Percentiles rank a stretch among this genome's conserved stretches.
phyloP scores from a whole-genome alignment of 2,113 vertebrate genomes.

The Brachionichthys hirsutus region DNA sequence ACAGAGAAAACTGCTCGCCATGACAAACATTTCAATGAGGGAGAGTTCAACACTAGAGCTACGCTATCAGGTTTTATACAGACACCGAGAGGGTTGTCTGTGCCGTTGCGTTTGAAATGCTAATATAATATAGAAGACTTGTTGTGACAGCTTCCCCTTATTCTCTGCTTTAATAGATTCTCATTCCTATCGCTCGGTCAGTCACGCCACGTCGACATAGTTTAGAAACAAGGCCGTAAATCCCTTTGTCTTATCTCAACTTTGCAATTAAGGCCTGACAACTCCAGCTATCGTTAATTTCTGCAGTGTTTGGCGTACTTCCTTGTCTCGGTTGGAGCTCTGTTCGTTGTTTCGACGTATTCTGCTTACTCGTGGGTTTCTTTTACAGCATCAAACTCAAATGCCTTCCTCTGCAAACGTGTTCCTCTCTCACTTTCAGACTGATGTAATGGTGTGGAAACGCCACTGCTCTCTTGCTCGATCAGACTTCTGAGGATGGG shows the following conservation, averaged over 20 bases:
- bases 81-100: conserved; percentile 17
- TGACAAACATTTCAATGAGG: conserved; percentile 27
- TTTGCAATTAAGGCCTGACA: conserved; percentile 24
- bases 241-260: conserved; percentile 15
- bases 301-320: conserved; percentile 21
- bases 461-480: conserved; percentile 24
- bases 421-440: conserved; percentile 56
- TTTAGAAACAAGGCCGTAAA: conserved; percentile 13
- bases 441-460: conserved; percentile 55
- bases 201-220: conserved; percentile 11
- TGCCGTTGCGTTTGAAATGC: conserved; percentile 36
- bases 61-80: conserved; percentile 28
- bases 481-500: conserved; percentile 69
- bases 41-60: conserved; percentile 23
- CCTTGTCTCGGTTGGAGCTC: conserved; percentile 13
- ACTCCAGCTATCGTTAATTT: conserved; percentile 28
- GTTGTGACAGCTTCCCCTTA: not conserved
- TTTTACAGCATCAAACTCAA: conserved; percentile 28
- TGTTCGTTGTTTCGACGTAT: conserved; percentile 42
- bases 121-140: conserved; percentile 35
- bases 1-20: conserved; percentile 19
- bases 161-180: conserved; percentile 18
- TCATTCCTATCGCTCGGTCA: not conserved
- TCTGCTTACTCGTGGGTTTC: conserved; percentile 35
- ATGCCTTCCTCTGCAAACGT: conserved; percentile 47